Evolutionary conservation across 2,888 invertebrate species (phyloP).

Genomic region (Clivina fossor): DNA sequence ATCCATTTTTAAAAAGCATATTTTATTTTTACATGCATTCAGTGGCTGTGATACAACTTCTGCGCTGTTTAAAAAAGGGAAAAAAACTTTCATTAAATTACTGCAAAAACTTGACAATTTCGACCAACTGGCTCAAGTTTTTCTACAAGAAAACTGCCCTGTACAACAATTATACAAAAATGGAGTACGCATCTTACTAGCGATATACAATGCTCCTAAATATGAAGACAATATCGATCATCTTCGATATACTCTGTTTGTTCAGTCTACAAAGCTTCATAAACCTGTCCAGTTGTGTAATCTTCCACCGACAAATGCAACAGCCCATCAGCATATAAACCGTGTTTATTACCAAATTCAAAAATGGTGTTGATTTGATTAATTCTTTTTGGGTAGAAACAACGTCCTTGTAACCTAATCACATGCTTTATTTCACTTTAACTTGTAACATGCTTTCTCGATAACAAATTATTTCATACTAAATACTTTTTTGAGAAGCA

Average conservation of each 20-base stretch:
- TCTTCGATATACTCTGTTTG: slow-evolving; percentile 41
- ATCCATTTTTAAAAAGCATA: slow-evolving; percentile 40
- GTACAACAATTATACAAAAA: slow-evolving; percentile 44
- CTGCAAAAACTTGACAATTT: slow-evolving; percentile 44
- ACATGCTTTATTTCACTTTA: too few species aligned
- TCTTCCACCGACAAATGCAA: slow-evolving; percentile 47
- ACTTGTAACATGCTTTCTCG: too few species aligned
- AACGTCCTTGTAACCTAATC: too few species aligned
- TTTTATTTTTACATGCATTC: slow-evolving; percentile 42
- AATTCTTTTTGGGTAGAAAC: too few species aligned
- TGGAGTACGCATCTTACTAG: slow-evolving; percentile 44
- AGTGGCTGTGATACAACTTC: slow-evolving; percentile 44
- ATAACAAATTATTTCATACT: too few species aligned
- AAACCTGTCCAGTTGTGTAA: slow-evolving; percentile 46
- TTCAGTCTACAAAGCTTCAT: slow-evolving; percentile 46
- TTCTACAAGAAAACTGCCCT: slow-evolving; percentile 48
- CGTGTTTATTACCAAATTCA: slow-evolving; percentile 42
- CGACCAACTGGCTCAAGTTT: slow-evolving; percentile 42
- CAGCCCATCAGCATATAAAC: slow-evolving; percentile 45
- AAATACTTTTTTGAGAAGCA: too few species aligned
- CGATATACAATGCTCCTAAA: slow-evolving; percentile 48
- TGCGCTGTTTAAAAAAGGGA: slow-evolving; percentile 43
- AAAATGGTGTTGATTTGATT: too few species aligned
- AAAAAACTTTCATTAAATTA: slow-evolving; percentile 42
- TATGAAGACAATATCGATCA: slow-evolving; percentile 39